phyloP scores from a whole-genome alignment of 2,888 invertebrate species.

The Ptilodon capucinus region DNA sequence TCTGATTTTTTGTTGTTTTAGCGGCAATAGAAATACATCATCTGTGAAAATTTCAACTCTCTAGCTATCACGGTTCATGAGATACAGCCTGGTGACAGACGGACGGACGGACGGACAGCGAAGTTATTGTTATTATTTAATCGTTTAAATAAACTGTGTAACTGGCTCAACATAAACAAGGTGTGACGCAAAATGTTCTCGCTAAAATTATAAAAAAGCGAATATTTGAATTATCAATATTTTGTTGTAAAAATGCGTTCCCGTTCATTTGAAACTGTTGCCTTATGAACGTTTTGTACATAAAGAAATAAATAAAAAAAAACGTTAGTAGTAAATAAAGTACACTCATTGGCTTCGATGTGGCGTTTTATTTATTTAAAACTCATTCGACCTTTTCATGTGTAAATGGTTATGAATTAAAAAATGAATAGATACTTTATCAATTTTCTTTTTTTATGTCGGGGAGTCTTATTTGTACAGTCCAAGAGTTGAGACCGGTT shows the following conservation, averaged over 20 bases:
- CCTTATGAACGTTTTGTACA: constrained; percentile 81
- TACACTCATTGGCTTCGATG: constrained; percentile 79
- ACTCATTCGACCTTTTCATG: not conserved
- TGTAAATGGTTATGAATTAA: not conserved
- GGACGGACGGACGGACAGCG: no score
- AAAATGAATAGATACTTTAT: not conserved
- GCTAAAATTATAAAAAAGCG: constrained; percentile 42
- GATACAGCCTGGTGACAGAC: no score
- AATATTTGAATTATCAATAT: constrained; percentile 46
- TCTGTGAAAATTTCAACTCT: no score
- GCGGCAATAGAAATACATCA: no score
- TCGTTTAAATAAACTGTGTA: constrained; percentile 22
- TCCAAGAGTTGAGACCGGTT: no score
- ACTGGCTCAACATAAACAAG: constrained; percentile 22
- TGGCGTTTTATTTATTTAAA: constrained; percentile 53
- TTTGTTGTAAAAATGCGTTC: constrained; percentile 56
- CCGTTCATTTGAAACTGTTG: constrained; percentile 76
- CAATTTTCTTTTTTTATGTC: not conserved
- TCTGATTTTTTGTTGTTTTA: no score
- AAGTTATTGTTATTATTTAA: no score
- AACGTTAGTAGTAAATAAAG: constrained; percentile 75
- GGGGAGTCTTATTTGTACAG: no score
- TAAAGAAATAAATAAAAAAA: constrained; percentile 71
- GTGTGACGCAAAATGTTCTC: constrained; percentile 51
- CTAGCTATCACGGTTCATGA: no score